Evolutionary conservation across 1,140 invertebrate genomes (phyloP).

Genomic region (Ptiloglossa arizonensis): DNA sequence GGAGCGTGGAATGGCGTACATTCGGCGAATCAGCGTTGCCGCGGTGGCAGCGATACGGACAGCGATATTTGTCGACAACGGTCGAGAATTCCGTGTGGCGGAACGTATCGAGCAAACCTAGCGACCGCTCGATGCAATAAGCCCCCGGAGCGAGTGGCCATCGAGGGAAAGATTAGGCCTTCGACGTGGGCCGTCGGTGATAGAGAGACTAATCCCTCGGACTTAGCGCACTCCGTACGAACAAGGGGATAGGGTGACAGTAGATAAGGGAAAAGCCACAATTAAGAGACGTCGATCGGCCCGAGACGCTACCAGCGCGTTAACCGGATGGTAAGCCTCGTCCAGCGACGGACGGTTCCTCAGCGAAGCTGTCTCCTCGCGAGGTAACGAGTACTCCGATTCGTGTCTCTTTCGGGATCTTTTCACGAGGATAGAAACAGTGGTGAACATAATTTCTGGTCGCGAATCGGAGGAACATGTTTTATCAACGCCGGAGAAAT

Average conservation of each 20-base stretch:
- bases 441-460: no score
- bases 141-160: constrained; percentile 43
- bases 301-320: constrained; percentile 23
- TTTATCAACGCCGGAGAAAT: no score
- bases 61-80: constrained; percentile 53
- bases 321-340: neutral
- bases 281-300: constrained; percentile 78
- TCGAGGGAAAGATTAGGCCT: constrained; percentile 75
- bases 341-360: neutral
- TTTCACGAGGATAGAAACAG: no score
- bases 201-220: constrained; percentile 78
- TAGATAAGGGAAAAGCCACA: constrained; percentile 78
- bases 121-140: constrained; percentile 48
- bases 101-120: constrained; percentile 38
- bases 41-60: constrained; percentile 8
- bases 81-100: constrained; percentile 39
- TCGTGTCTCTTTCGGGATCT: no score
- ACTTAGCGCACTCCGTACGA: constrained; percentile 63
- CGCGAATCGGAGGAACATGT: no score
- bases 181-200: constrained; percentile 74
- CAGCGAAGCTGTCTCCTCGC: neutral
- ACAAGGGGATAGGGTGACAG: constrained; percentile 75
- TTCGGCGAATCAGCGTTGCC: constrained; percentile 35
- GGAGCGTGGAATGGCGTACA: constrained; percentile 40
- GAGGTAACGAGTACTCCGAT: neutral